A percentile compares a stretch with the other conserved stretches of the same genome.
Conservation (phyloP, 2,797 vertebrate genomes). For the Acridotheres tristis region DNA sequence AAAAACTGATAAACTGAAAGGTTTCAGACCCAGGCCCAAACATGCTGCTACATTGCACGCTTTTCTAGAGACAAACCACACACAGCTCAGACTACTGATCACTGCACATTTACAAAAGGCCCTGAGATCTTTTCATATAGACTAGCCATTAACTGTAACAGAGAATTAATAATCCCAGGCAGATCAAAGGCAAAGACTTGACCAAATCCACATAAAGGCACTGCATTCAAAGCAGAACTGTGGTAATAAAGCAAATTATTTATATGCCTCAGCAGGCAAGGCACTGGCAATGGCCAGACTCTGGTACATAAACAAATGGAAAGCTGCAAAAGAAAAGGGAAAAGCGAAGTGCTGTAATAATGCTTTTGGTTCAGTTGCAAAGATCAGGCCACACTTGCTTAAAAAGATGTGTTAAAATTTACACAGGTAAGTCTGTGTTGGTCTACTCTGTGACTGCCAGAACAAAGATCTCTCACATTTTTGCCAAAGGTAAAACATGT, state of each 20-base stretch:
- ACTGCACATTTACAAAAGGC: background rate
- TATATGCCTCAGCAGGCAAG: background rate
- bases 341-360: background rate
- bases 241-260: slow-evolving; percentile 7
- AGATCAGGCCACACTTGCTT: background rate
- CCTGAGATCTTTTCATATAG: background rate
- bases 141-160: background rate
- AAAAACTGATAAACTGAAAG: background rate
- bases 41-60: background rate
- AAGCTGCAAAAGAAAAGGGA: background rate
- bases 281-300: background rate
- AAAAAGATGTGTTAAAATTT: background rate
- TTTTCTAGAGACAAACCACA: background rate
- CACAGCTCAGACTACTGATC: background rate
- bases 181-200: slow-evolving; percentile 18
- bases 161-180: background rate
- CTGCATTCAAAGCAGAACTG: background rate
- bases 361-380: background rate
- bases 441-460: background rate
- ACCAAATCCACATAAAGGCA: slow-evolving; percentile 3
- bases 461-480: background rate
- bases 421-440: background rate
- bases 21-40: background rate
- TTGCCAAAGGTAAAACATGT: background rate
- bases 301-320: background rate